phyloP scores from a whole-genome alignment of 1,140 invertebrate genomes.

The Pectinophora gossypiella region DNA sequence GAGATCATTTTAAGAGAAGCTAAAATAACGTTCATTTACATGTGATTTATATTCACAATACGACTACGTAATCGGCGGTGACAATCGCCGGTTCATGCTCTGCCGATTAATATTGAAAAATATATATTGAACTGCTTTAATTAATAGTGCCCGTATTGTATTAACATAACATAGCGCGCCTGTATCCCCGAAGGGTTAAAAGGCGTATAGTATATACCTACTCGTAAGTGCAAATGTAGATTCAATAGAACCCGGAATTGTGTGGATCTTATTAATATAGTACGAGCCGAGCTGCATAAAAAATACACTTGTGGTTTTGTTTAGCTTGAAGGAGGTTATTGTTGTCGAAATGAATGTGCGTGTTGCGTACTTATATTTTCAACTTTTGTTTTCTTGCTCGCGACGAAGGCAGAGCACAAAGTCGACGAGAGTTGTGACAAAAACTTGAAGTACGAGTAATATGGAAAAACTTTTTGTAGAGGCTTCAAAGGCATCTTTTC shows the following conservation, averaged over 20 bases:
- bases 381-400: not conserved
- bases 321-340: too few relatives aligned
- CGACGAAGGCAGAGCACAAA: not conserved
- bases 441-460: not conserved
- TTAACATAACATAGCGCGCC: too few relatives aligned
- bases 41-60: slow-evolving; percentile 14
- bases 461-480: not conserved
- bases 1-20: slow-evolving; percentile 11
- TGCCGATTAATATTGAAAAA: not conserved
- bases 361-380: too few relatives aligned
- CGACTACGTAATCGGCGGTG: slow-evolving; percentile 4
- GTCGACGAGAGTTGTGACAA: not conserved
- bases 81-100: slow-evolving; percentile 6
- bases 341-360: too few relatives aligned
- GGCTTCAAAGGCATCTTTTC: not conserved
- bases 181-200: too few relatives aligned
- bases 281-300: too few relatives aligned
- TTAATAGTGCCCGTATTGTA: not conserved
- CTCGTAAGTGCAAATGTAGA: too few relatives aligned
- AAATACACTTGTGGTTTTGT: too few relatives aligned
- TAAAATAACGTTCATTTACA: slow-evolving; percentile 15
- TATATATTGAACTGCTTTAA: not conserved
- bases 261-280: too few relatives aligned
- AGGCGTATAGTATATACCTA: too few relatives aligned
- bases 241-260: too few relatives aligned